Evolutionary conservation across 2,113 vertebrate species (phyloP).

Genomic region (Micronisus gabar): DNA sequence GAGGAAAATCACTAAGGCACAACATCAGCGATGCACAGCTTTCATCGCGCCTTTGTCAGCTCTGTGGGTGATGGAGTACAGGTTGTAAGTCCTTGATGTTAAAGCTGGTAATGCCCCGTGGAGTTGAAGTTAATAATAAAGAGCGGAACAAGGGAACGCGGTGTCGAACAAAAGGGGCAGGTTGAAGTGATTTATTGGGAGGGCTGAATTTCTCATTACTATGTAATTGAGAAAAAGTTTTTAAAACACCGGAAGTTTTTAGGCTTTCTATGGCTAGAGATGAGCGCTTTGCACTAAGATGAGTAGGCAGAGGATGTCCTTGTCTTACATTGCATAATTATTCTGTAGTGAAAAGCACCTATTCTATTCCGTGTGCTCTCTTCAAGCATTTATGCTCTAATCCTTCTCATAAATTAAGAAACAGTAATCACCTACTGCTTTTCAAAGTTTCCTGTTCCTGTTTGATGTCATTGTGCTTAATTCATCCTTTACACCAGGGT

Average conservation of each 20-base stretch:
- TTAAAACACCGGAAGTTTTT: neutral
- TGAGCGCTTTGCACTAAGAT: neutral
- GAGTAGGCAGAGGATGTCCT: neutral
- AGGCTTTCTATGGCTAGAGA: neutral
- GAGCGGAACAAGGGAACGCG: neutral
- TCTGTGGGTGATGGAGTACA: neutral
- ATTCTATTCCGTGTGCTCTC: neutral
- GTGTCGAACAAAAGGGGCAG: neutral
- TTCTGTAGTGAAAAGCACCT: neutral
- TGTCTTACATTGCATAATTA: neutral
- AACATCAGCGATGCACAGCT: neutral
- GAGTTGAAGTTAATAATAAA: neutral
- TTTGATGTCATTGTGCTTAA: slow-evolving; percentile 14
- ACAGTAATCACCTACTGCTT: neutral
- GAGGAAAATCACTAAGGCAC: neutral
- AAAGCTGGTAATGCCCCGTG: neutral
- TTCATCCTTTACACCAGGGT: neutral
- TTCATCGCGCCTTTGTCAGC: neutral
- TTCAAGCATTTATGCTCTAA: neutral
- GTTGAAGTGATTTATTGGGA: neutral
- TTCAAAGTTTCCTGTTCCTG: neutral
- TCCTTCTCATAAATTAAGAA: slow-evolving; percentile 27
- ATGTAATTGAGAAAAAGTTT: neutral
- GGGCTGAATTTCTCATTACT: neutral
- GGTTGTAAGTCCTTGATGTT: neutral